A percentile compares a stretch with the other conserved stretches of the same genome.
phyloP scores from a whole-genome alignment of 2,113 vertebrate genomes.

The Nothocercus julius region DNA sequence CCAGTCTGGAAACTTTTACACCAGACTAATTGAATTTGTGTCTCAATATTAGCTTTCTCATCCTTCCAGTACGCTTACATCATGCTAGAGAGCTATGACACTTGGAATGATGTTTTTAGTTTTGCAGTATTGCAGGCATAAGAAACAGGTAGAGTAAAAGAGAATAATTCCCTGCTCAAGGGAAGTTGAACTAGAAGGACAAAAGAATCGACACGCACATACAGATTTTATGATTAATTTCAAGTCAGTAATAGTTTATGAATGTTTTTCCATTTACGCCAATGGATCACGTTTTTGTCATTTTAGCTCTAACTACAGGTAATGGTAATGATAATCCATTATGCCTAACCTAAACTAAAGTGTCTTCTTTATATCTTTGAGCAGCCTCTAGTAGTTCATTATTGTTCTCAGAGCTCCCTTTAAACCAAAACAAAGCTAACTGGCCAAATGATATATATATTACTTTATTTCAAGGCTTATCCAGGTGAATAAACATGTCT shows the following conservation, averaged over 20 bases:
- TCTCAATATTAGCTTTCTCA: not conserved
- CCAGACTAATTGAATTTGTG: not conserved
- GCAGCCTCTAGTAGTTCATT: not conserved
- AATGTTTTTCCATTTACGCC: not conserved
- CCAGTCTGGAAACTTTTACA: conserved; percentile 17
- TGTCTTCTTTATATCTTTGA: not conserved
- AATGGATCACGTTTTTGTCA: not conserved
- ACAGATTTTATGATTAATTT: not conserved
- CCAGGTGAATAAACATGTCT: not conserved
- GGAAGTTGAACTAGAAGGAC: not conserved
- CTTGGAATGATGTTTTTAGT: not conserved
- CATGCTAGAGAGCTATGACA: not conserved
- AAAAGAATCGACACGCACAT: not conserved
- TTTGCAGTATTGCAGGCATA: not conserved
- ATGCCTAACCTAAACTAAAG: not conserved
- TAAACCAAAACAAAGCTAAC: not conserved
- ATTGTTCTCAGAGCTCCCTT: not conserved
- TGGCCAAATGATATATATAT: not conserved
- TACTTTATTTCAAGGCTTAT: not conserved
- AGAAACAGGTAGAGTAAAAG: not conserved
- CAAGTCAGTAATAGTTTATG: not conserved
- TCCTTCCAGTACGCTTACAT: not conserved
- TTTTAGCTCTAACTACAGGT: not conserved
- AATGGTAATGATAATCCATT: not conserved
- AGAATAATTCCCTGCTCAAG: not conserved